Evolutionary conservation across 2,113 vertebrate genomes (phyloP), one percentile per base, ranked within the genome.

Genomic region (Scomber japonicus): DNA sequence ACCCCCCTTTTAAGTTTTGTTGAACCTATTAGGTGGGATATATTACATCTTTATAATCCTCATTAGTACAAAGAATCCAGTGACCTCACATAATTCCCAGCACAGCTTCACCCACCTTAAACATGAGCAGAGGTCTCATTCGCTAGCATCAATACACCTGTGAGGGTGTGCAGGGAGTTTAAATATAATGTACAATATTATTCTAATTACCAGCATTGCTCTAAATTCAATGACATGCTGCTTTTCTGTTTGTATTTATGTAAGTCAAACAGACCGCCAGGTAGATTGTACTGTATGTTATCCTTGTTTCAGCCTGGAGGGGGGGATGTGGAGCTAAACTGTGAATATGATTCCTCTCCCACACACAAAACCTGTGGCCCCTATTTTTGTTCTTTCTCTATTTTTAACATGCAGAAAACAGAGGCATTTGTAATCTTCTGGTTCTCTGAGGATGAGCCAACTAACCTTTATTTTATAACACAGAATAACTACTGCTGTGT

Each of bases 271-370:
- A 75, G 17, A 66, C 55, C n/a, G 51, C 15, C n/a, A 79, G 45
- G 55, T 76, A 24, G 46, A 67, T 40, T n/a, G 14, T 40, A 24
- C 16, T 21, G 11, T 19, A 72, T 81, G 55, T 63, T 40, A 59
- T 83, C 11, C 56, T 69, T 2, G 0, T 71, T 82, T 82, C 75
- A 70, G 74, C 79, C 92, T 90, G 83, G 16, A 76, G 90, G 84
- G 83, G 90, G 90, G 70, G 90, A 74, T 92, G 89, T 90, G 85
- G 92, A 84, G 85, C 89, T 83, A 71, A 73, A 69, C 75, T 86
- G 12, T 17, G 16, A 48, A 46, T 45, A n/a, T 78, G 19, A 30
- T n/a, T 17, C 2, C 8, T 53, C 57, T 31, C 54, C 17, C 44
- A 46, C 51, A 79, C 44, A 75, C 11, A 51, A 59, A 66, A 71